Base-by-base conservation (phyloP, 2,888 invertebrate genomes). In the Chromoteleia sp. region DNA sequence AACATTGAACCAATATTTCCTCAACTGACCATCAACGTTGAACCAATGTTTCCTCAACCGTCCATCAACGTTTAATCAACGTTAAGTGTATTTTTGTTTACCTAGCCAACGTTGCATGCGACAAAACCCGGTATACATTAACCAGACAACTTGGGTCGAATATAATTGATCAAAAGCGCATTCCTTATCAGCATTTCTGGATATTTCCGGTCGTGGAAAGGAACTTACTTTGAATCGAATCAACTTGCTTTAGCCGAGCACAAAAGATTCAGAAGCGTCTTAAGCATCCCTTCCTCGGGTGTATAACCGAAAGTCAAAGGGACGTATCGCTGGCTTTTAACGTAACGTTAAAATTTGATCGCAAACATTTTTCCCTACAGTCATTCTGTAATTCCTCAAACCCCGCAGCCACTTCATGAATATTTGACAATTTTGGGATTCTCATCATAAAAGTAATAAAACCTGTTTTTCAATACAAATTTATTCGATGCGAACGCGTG, bases 401-500 rank as follows among this genome's bases (percentile, higher is more conserved):
- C 14, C 33, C 10, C 4, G 14, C 39, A 41, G 8, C 30, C 19
- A 19, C n/a, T 39, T 73, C 63, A 73, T 48, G 73, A 73, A 73
- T 63, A 45, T 73, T 63, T 43, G 73, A 43, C 73, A 54, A 63
- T 30, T 61, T 33, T 43, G 43, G 29, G 52, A 52, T 14, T 63
- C 73, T 29, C 30, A 15, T 52, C 36, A 36, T 73, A 43, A 63
- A 70, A 61, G 54, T 54, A 73, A 73, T 73, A 43, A 56, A 65
- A 59, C 58, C 50, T 30, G 56, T 65, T 54, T 43, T 65, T 74
- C 74, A 36, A 65, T 65, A 65, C 63, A 74, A 74, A 63, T 63
- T 74, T 74, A 58, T 74, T 61, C 73, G 54, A 74, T 48, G 56
- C 25, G 41, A 54, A 63, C 63, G 54, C 54, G 33, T 74, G 74